Base-by-base conservation (phyloP, 2,113 vertebrate species). In the Rhinichthys klamathensis region DNA sequence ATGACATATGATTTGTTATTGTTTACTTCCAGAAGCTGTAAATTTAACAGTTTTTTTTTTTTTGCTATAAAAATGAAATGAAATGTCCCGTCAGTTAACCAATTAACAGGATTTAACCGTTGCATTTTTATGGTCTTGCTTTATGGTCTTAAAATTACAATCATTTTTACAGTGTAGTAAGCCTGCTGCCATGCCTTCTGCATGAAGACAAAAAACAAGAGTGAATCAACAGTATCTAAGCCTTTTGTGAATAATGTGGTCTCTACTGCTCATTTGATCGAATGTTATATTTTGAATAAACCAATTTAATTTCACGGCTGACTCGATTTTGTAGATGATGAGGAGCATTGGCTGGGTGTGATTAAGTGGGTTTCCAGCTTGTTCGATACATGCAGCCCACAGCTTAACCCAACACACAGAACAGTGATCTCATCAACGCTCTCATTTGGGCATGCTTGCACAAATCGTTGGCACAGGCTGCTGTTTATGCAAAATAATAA, bases 401-500 rank as follows among this genome's bases (percentile, higher is more conserved):
- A 75, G 82, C 77, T 84, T 81, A 81, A 84, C 78, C 72, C 72
- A 89, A 79, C 63, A 46, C 21, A 86, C 85, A 83, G 85, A 79
- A 70, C 80, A 90, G 86, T 75, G 69, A 90, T 88, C 87, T 88
- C 89, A 91, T 92, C 90, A 86, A 70, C n/a, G 6, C 13, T 84
- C 84, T 90, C 82, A 90, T 91, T 91, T 89, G 84, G 85, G 83
- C 38, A 86, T 23, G 46, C 51, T 86, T 60, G 81, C 77, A 80
- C 51, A 84, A 91, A 89, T 87, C 73, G 56, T 72, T 41, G 85
- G 30, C 83, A 49, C 82, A 84, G 75, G 49, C 85, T 12, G 63
- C 69, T 84, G 87, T 91, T 91, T 88, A 79, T 85, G 84, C 83
- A 60, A 85, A 88, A 88, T 86, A 85, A 88, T 85, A 90, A 88